These are phyloP conservation scores for Mythimna pallens DNA, from an alignment of 2,888 invertebrate genomes.

Conservation along the genomic window DNA sequence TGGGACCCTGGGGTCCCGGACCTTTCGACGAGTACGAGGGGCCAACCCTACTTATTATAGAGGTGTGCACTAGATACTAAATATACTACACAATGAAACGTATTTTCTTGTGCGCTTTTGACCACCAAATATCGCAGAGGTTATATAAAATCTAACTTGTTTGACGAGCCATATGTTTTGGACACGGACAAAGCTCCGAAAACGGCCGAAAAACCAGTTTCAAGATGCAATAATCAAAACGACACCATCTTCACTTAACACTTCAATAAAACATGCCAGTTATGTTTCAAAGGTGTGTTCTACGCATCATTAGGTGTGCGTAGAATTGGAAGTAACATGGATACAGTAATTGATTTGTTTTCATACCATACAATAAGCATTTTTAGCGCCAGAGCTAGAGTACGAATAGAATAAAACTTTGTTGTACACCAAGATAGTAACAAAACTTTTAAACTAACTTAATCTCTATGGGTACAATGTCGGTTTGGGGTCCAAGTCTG, in stretches of 20 bases:
- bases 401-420: not conserved
- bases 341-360: slow-evolving; percentile 33
- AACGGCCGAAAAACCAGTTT: slow-evolving; percentile 3
- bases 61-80: too few species aligned
- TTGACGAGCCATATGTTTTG: not conserved
- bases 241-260: slow-evolving; percentile 28
- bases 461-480: too few species aligned
- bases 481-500: too few species aligned
- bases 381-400: slow-evolving; percentile 21
- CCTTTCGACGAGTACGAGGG: too few species aligned
- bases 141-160: not conserved
- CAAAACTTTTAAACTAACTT: too few species aligned
- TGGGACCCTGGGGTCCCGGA: too few species aligned
- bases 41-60: too few species aligned
- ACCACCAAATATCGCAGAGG: too few species aligned
- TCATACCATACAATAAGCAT: slow-evolving; percentile 26
- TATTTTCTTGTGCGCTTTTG: too few species aligned
- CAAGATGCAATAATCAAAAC: slow-evolving; percentile 4
- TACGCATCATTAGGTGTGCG: slow-evolving; percentile 22
- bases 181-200: not conserved
- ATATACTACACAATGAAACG: too few species aligned
- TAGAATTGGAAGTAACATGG: slow-evolving; percentile 36
- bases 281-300: slow-evolving; percentile 9
- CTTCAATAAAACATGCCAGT: slow-evolving; percentile 33
- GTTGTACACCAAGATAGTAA: not conserved